Conservation (phyloP, 2,113 vertebrate genomes). For the Gallinago media region DNA sequence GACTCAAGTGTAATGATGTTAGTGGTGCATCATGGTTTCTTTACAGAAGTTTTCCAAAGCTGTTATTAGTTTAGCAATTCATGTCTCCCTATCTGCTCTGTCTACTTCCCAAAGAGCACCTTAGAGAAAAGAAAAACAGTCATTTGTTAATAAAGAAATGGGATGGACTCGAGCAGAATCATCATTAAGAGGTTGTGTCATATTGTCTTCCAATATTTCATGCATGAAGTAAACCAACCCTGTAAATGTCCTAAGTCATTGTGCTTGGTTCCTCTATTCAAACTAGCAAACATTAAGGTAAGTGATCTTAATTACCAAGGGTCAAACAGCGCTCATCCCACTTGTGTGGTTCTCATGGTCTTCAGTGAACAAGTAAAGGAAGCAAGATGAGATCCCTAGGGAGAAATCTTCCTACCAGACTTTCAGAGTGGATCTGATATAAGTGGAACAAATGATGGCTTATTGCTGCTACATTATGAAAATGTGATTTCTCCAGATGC, state of each 20-base stretch:
- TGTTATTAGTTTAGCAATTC: not conserved
- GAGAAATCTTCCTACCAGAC: constrained; percentile 52
- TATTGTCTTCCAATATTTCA: constrained; percentile 39
- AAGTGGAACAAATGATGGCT: constrained; percentile 54
- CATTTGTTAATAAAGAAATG: not conserved
- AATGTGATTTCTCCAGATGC: constrained; percentile 55
- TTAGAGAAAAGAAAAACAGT: not conserved
- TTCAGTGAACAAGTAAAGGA: constrained; percentile 25
- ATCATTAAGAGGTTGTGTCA: not conserved
- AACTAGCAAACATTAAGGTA: constrained; percentile 58
- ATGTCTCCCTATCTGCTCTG: not conserved
- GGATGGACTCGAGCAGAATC: not conserved
- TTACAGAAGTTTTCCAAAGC: not conserved
- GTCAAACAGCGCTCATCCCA: constrained; percentile 56
- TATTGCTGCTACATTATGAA: constrained; percentile 54
- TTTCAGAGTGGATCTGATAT: constrained; percentile 44
- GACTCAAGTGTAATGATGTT: not conserved
- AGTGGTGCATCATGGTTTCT: rapidly evolving
- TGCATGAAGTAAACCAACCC: constrained; percentile 37
- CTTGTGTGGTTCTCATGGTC: constrained; percentile 34
- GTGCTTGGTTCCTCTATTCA: constrained; percentile 36
- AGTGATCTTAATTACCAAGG: constrained; percentile 72
- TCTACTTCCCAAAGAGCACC: not conserved
- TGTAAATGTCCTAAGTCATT: constrained; percentile 21
- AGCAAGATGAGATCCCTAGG: constrained; percentile 26